Evolutionary conservation across 2,113 vertebrate genomes (phyloP).

Genomic region (Suncus etruscus): DNA sequence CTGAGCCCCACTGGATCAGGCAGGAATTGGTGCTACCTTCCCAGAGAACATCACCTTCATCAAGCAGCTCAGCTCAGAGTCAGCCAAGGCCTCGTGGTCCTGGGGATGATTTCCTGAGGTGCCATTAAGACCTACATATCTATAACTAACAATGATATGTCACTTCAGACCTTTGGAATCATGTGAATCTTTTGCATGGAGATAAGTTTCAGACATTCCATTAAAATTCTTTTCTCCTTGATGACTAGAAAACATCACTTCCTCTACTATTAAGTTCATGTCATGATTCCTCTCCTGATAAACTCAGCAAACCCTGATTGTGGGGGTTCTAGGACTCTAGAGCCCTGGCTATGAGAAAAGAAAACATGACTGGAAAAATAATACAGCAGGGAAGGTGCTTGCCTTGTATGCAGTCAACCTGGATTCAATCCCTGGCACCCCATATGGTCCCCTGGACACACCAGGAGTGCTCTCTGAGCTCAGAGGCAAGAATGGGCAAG

Average conservation of each 20-base stretch:
- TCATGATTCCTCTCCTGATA: not conserved
- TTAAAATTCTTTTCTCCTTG: not conserved
- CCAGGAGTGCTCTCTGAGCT: no score
- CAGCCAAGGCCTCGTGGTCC: not conserved
- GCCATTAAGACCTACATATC: not conserved
- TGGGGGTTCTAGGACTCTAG: not conserved
- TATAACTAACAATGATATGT: no score
- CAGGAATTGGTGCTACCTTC: not conserved
- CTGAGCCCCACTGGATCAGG: fast-evolving
- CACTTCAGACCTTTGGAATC: not conserved
- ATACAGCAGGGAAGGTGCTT: not conserved
- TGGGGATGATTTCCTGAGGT: not conserved
- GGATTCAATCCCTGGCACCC: no score
- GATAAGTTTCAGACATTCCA: not conserved
- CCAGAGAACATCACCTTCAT: not conserved
- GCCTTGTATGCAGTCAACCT: no score
- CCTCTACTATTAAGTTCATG: not conserved
- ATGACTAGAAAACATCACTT: not conserved
- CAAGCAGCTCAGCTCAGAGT: not conserved
- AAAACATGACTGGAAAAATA: no score
- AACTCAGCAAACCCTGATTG: not conserved
- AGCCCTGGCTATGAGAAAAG: no score
- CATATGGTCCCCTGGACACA: no score
- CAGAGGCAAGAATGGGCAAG: not conserved
- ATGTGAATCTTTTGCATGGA: not conserved